Percentiles rank a stretch among this genome's conserved stretches.
These are phyloP conservation scores for Epirrhoe tristata DNA, from an alignment of 2,888 invertebrate genomes.

Conservation along the genomic window DNA sequence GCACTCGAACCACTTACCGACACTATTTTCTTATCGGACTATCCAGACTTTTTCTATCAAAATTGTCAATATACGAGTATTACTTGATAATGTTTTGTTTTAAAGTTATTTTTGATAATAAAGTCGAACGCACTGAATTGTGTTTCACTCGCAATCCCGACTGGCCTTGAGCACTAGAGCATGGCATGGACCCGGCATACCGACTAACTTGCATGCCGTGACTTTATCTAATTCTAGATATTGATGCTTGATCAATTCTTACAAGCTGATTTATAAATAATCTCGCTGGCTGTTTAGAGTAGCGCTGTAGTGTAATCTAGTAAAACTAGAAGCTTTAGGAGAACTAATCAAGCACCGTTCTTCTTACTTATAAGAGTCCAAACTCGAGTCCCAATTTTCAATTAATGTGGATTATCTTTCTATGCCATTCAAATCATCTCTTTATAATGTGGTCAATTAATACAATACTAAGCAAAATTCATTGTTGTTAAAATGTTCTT, in stretches of 20 bases:
- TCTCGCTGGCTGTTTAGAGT: neutral
- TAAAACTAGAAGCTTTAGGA: conserved; percentile 26
- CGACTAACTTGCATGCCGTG: conserved; percentile 74
- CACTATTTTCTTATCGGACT: conserved; percentile 64
- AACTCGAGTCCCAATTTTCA: conserved; percentile 29
- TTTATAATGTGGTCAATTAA: conserved; percentile 20
- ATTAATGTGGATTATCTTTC: conserved; percentile 12
- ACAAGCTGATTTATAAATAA: conserved; percentile 16
- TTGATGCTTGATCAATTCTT: conserved; percentile 61
- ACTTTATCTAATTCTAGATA: conserved; percentile 49
- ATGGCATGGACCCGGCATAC: conserved; percentile 74
- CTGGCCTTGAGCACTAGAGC: conserved; percentile 74
- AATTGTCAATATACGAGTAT: conserved; percentile 66
- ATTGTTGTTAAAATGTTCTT: conserved; percentile 47
- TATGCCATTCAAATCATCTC: conserved; percentile 28
- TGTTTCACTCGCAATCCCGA: conserved; percentile 83
- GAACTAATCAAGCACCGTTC: conserved; percentile 59
- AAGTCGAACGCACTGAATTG: conserved; percentile 82
- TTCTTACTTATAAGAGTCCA: conserved; percentile 50
- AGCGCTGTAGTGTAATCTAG: neutral
- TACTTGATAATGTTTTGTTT: conserved; percentile 65
- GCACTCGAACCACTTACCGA: conserved; percentile 70
- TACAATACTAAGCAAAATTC: conserved; percentile 27
- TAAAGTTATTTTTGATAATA: conserved; percentile 74
- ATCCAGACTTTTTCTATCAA: conserved; percentile 58